These are phyloP conservation scores for Hirtodrosophila duncani DNA, from an alignment of 2,888 invertebrate species.

Conservation along the genomic window DNA sequence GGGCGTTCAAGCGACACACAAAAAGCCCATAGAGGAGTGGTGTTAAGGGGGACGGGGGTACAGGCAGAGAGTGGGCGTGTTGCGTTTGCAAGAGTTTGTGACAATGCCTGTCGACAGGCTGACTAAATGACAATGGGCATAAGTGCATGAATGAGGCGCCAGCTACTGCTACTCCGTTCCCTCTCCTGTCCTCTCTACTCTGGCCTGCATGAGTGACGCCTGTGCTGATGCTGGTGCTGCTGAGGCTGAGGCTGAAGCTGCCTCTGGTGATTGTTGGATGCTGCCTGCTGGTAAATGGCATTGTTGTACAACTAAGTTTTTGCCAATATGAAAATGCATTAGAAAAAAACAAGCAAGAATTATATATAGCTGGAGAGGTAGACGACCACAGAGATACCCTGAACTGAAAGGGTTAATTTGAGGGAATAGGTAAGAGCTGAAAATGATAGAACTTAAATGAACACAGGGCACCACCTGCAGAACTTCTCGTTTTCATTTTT, in stretches of 20 bases:
- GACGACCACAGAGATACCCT: no score
- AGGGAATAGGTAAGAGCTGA: no score
- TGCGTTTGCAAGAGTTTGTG: conserved; percentile 68
- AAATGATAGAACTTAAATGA: no score
- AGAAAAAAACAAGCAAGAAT: conserved; percentile 19
- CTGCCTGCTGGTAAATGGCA: conserved; percentile 1
- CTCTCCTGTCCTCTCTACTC: no score
- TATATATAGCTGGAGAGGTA: conserved; percentile 5
- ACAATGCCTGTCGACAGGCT: conserved; percentile 68
- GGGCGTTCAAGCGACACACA: conserved; percentile 59
- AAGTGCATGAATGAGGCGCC: conserved; percentile 39
- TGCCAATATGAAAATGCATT: conserved; percentile 68
- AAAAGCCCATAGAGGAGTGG: conserved; percentile 23
- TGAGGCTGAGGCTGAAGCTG: conserved; percentile 34
- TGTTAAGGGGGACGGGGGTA: background rate
- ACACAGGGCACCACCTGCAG: no score
- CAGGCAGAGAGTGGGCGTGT: conserved; percentile 25
- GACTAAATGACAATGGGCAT: conserved; percentile 67
- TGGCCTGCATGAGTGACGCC: background rate
- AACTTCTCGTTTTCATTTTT: no score
- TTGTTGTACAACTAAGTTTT: conserved; percentile 61
- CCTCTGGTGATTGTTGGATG: conserved; percentile 23
- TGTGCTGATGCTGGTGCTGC: conserved; percentile 10
- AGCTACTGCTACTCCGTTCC: no score
- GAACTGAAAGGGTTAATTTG: no score